These are phyloP conservation scores for Serrognathus titanus DNA, from an alignment of 2,888 invertebrate species.

Conservation along the genomic window DNA sequence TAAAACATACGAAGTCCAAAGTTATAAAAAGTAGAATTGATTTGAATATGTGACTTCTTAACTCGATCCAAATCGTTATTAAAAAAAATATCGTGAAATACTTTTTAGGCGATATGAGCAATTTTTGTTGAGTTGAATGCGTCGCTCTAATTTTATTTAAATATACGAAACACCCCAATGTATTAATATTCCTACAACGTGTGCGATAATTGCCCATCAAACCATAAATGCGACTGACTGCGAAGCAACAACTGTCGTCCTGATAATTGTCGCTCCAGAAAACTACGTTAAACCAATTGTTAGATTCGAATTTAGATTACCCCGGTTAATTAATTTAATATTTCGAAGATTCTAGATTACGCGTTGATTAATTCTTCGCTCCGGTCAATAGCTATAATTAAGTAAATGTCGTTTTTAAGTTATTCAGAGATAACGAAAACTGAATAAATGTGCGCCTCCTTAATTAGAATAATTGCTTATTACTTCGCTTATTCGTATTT, in stretches of 20 bases:
- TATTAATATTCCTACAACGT: slow-evolving; percentile 8
- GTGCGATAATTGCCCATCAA: slow-evolving; percentile 27
- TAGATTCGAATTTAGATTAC: slow-evolving; percentile 26
- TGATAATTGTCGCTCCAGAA: slow-evolving; percentile 4
- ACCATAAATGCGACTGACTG: slow-evolving; percentile 21
- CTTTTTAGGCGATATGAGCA: too few relatives aligned
- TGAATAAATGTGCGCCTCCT: slow-evolving; percentile 16
- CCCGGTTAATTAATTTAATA: slow-evolving; percentile 24
- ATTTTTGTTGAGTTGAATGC: too few relatives aligned
- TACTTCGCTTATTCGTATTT: slow-evolving; percentile 21
- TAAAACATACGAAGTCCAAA: too few relatives aligned
- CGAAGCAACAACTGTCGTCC: too few relatives aligned
- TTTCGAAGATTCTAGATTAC: slow-evolving; percentile 23
- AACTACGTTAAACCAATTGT: slow-evolving; percentile 22
- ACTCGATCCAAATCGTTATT: too few relatives aligned
- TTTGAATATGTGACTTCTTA: too few relatives aligned
- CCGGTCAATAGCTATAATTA: slow-evolving; percentile 19
- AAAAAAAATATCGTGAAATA: too few relatives aligned
- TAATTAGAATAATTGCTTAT: slow-evolving; percentile 28
- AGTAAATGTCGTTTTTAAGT: slow-evolving; percentile 20
- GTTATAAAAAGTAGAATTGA: too few relatives aligned
- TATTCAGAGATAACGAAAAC: slow-evolving; percentile 18
- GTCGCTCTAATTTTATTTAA: too few relatives aligned
- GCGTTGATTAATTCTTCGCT: slow-evolving; percentile 19
- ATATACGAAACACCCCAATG: neutral